phyloP scores from a whole-genome alignment of 2,888 invertebrate genomes.

The Meiosimyza decipiens region DNA sequence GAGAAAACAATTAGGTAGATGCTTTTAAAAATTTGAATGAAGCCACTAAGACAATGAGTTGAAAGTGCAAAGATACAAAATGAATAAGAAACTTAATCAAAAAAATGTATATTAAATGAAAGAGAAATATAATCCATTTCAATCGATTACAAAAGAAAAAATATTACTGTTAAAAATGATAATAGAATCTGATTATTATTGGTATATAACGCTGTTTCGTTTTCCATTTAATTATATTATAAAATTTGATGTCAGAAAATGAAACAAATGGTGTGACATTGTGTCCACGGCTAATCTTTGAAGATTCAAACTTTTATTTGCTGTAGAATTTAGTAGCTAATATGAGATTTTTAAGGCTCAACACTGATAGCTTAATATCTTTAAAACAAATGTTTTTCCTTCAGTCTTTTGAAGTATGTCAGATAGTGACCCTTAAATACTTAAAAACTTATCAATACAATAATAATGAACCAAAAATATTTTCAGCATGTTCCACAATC shows the following conservation, averaged over 20 bases:
- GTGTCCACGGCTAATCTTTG: too few relatives aligned
- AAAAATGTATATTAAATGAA: conserved; percentile 12
- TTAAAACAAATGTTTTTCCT: too few relatives aligned
- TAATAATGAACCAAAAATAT: too few relatives aligned
- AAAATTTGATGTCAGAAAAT: too few relatives aligned
- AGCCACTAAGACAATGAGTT: background rate
- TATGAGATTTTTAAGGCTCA: too few relatives aligned
- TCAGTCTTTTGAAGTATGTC: too few relatives aligned
- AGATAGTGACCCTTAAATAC: too few relatives aligned
- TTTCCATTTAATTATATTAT: too few relatives aligned
- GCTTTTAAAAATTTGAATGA: background rate
- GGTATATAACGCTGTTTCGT: background rate
- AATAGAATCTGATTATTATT: conserved; percentile 13
- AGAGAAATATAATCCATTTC: conserved; percentile 6
- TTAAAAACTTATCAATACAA: too few relatives aligned
- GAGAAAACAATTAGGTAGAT: conserved; percentile 9
- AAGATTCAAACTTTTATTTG: background rate
- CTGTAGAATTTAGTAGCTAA: background rate
- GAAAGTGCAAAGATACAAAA: background rate
- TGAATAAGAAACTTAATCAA: conserved; percentile 1
- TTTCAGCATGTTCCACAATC: too few relatives aligned
- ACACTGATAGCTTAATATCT: too few relatives aligned
- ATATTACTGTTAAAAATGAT: conserved; percentile 6
- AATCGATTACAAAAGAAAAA: conserved; percentile 1
- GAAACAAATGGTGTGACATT: background rate